Conservation (phyloP, 2,113 vertebrate species). For the Sporophila hypoxantha region DNA sequence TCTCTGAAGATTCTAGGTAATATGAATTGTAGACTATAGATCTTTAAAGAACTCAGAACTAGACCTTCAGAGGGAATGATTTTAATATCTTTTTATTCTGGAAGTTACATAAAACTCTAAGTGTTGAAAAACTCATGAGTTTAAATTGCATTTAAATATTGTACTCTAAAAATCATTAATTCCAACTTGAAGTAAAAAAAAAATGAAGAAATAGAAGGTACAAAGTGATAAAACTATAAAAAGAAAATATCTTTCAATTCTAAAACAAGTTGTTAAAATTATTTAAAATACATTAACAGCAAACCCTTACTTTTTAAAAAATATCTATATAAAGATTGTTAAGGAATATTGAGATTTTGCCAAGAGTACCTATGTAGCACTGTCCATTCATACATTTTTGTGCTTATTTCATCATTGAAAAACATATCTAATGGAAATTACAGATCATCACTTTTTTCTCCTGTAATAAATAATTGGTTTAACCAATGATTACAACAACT, state of each 20-base stretch:
- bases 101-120: neutral
- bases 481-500: neutral
- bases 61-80: neutral
- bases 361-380: rapidly evolving
- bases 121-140: neutral
- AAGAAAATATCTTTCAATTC: neutral
- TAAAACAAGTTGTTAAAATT: neutral
- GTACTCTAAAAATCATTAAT: neutral
- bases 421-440: neutral
- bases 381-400: neutral
- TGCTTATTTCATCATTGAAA: neutral
- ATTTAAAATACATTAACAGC: neutral
- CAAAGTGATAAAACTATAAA: neutral
- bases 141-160: neutral
- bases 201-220: neutral
- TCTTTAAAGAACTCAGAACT: neutral
- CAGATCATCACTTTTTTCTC: neutral
- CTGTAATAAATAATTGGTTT: neutral
- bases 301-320: neutral
- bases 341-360: neutral
- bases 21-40: neutral
- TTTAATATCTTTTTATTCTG: neutral
- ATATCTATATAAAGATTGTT: neutral
- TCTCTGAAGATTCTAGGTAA: neutral
- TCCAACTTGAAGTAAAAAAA: neutral